Conservation (phyloP, 2,797 vertebrate genomes). For the Megaceryle alcyon region DNA sequence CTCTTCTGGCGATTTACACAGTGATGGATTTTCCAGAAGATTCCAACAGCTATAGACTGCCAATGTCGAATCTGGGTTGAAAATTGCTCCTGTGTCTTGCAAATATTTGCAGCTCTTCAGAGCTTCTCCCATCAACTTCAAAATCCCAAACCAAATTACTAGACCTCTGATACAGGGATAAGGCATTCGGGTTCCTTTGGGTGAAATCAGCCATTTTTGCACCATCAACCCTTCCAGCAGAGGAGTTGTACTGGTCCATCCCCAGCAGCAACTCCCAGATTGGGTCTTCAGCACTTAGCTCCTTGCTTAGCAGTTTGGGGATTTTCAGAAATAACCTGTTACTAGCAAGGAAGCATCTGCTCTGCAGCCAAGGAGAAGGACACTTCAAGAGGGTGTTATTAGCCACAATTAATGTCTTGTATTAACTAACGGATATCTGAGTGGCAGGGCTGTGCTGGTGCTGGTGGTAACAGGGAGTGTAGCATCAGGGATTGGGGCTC, state of each 20-base stretch:
- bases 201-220: not conserved
- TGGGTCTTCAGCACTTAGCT: not conserved
- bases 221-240: not conserved
- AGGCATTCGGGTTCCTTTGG: not conserved
- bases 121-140: not conserved
- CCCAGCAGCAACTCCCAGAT: not conserved
- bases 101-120: not conserved
- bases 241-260: not conserved
- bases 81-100: not conserved
- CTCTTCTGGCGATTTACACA: not conserved
- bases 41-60: not conserved
- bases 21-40: not conserved
- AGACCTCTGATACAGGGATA: not conserved
- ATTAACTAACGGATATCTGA: not conserved
- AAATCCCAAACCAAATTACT: not conserved
- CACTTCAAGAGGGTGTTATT: too few species aligned
- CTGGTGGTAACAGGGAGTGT: fast-evolving
- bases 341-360: not conserved
- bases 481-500: not conserved
- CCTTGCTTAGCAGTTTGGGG: not conserved
- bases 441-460: not conserved
- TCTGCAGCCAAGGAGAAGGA: not conserved
- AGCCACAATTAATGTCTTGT: not conserved
- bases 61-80: not conserved
- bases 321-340: not conserved